These are phyloP conservation scores for Microctenopoma stevenorrisi DNA, from an alignment of 2,797 vertebrate species.

Conservation along the genomic window DNA sequence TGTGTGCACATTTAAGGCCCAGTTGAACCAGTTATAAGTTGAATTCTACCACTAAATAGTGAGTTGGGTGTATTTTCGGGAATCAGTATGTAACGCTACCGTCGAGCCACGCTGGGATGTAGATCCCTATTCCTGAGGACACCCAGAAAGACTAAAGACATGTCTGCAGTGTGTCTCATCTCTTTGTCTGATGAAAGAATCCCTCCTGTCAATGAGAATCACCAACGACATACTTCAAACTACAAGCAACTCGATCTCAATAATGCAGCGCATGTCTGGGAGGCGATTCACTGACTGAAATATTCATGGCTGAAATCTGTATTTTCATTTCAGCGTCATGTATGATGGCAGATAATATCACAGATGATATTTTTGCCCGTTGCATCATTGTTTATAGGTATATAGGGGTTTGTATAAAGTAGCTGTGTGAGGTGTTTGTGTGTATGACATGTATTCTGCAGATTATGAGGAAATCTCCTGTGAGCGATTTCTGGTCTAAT, in stretches of 20 bases:
- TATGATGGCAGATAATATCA: constrained; percentile 51
- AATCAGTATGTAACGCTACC: constrained; percentile 17
- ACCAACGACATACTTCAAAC: constrained; percentile 73
- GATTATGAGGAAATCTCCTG: constrained; percentile 38
- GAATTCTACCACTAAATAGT: no score
- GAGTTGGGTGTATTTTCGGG: neutral
- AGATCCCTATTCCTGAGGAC: constrained; percentile 31
- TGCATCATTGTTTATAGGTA: neutral
- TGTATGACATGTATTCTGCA: constrained; percentile 27
- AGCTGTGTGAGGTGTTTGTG: constrained; percentile 13
- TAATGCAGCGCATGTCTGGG: constrained; percentile 73
- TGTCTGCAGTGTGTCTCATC: constrained; percentile 42
- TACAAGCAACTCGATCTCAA: constrained; percentile 71
- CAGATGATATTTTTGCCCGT: constrained; percentile 17
- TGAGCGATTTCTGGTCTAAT: constrained; percentile 62
- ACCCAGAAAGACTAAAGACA: constrained; percentile 43
- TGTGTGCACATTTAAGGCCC: neutral
- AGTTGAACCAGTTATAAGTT: neutral
- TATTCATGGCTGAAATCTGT: constrained; percentile 79
- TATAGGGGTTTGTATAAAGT: neutral
- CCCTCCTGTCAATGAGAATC: constrained; percentile 73
- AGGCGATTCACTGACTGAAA: constrained; percentile 74
- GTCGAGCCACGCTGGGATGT: constrained; percentile 15
- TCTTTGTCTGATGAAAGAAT: constrained; percentile 54
- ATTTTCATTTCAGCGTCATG: constrained; percentile 67